A percentile compares a stretch with the other conserved stretches of the same genome.
Conservation (phyloP, 2,888 invertebrate genomes). For the Hoplodrina blanda region DNA sequence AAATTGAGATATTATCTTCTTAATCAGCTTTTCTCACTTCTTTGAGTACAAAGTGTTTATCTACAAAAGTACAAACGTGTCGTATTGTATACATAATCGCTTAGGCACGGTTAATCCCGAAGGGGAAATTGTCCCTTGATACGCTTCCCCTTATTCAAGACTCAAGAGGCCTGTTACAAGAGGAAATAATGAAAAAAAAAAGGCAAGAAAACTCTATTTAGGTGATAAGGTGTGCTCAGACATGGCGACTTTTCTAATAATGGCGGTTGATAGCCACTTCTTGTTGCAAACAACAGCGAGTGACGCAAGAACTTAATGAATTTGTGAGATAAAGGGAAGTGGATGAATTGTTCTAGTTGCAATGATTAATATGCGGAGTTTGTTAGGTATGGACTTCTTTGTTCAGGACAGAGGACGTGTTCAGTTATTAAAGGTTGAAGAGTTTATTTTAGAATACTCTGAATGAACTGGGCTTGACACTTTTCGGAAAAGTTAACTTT, state of each 20-base stretch:
- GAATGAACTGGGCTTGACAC: neutral
- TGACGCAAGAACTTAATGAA: constrained; percentile 39
- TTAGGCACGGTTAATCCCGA: constrained; percentile 73
- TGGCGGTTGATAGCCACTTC: constrained; percentile 42
- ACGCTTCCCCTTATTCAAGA: constrained; percentile 76
- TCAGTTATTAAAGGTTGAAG: constrained; percentile 12
- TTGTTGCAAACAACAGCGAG: constrained; percentile 38
- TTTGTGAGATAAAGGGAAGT: constrained; percentile 48
- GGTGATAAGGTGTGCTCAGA: constrained; percentile 51
- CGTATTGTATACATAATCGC: constrained; percentile 70
- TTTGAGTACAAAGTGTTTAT: constrained; percentile 64
- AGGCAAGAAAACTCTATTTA: constrained; percentile 56
- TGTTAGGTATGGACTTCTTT: constrained; percentile 27
- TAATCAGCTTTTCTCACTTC: constrained; percentile 55
- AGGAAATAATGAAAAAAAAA: constrained; percentile 69
- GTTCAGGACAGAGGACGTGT: constrained; percentile 20
- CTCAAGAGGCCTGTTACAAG: constrained; percentile 53
- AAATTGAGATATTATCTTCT: constrained; percentile 60
- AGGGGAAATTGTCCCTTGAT: constrained; percentile 83
- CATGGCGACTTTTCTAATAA: constrained; percentile 44
- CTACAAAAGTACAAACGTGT: constrained; percentile 57
- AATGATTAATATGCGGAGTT: constrained; percentile 48
- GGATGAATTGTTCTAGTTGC: constrained; percentile 44
- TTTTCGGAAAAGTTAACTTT: neutral
- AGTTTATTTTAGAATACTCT: constrained; percentile 6